Percentiles rank a stretch among this genome's conserved stretches.
Evolutionary conservation across 2,797 vertebrate genomes (phyloP).

Genomic region (Vespertilio murinus): DNA sequence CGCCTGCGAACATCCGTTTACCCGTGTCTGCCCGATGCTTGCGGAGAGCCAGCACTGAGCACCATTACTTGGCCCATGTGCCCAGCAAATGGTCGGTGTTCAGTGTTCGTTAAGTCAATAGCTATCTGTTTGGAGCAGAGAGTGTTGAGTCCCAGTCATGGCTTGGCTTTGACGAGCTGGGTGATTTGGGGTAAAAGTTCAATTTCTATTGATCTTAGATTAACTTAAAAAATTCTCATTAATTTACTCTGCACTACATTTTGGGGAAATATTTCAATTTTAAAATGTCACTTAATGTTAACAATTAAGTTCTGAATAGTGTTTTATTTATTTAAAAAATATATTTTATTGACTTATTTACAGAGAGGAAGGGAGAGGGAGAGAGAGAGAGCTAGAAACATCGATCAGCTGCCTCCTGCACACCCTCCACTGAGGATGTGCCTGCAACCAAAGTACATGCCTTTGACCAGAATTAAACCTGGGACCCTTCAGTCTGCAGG

Average conservation of each 20-base stretch:
- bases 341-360: too few relatives aligned
- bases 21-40: not conserved
- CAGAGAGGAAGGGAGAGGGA: too few relatives aligned
- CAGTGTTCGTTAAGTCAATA: not conserved
- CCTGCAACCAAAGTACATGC: too few relatives aligned
- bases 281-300: conserved; percentile 22
- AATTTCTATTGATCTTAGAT: not conserved
- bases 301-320: not conserved
- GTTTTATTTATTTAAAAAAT: too few relatives aligned
- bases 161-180: not conserved
- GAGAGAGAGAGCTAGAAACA: too few relatives aligned
- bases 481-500: too few relatives aligned
- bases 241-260: not conserved
- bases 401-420: too few relatives aligned
- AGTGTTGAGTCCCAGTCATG: not conserved
- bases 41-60: not conserved
- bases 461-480: too few relatives aligned
- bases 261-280: conserved; percentile 6
- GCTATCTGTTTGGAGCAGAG: not conserved
- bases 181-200: not conserved
- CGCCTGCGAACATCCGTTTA: not conserved
- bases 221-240: not conserved
- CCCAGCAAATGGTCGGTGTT: not conserved
- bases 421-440: too few relatives aligned
- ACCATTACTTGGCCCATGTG: not conserved